Evolutionary conservation across 2,797 vertebrate genomes (phyloP).

Genomic region (Mormyrops attenuatus): DNA sequence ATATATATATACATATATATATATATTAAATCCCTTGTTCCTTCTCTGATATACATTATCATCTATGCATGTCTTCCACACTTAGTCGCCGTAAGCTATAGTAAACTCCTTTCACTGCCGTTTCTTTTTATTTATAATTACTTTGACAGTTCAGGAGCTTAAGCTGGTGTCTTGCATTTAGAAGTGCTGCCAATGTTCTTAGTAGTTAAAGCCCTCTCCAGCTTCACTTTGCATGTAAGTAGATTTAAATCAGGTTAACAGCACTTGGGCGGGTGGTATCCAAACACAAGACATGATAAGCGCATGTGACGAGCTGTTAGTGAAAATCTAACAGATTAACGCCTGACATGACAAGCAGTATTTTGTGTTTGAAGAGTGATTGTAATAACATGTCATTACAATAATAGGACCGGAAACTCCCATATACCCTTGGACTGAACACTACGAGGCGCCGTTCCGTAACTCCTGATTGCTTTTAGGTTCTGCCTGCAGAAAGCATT

Average conservation of each 20-base stretch:
- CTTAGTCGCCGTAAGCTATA: background rate
- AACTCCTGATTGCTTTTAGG: background rate
- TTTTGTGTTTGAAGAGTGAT: background rate
- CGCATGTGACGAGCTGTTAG: slow-evolving; percentile 39
- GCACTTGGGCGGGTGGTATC: slow-evolving; percentile 15
- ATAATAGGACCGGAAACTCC: background rate
- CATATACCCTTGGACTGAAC: background rate
- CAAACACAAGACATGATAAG: slow-evolving; percentile 37
- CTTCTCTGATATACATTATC: background rate
- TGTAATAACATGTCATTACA: background rate
- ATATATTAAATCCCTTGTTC: background rate
- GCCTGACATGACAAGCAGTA: slow-evolving; percentile 3
- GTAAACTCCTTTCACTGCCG: background rate
- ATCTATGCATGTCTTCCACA: slow-evolving; percentile 1
- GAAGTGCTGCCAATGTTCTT: slow-evolving; percentile 27
- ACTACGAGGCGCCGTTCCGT: too few species aligned
- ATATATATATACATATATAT: background rate
- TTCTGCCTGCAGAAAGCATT: background rate
- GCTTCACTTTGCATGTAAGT: slow-evolving; percentile 29
- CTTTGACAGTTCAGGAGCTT: slow-evolving; percentile 36
- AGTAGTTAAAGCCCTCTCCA: slow-evolving; percentile 27
- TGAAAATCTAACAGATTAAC: slow-evolving; percentile 34
- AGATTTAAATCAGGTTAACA: slow-evolving; percentile 42
- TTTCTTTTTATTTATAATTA: slow-evolving; percentile 15
- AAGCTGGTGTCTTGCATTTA: slow-evolving; percentile 20